Evolutionary conservation across 35 echinoderm and acorn worm species (phyloP).

Genomic region (Lytechinus variegatus): DNA sequence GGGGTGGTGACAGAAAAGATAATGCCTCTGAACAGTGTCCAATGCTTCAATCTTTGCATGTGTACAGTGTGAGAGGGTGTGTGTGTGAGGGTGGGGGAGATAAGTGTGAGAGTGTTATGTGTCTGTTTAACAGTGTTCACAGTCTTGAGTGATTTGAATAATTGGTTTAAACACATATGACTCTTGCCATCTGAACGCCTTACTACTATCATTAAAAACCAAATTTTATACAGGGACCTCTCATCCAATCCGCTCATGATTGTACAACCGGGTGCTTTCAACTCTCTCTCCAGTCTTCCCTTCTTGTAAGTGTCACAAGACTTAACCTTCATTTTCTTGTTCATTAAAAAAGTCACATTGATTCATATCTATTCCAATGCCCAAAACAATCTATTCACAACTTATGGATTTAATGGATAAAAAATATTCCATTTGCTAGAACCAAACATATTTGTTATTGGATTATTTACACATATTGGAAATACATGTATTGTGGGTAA

Average conservation of each 20-base stretch:
- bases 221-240: constrained; percentile 50
- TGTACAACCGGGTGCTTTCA: constrained; percentile 58
- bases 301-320: constrained; percentile 51
- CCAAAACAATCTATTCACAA: neutral
- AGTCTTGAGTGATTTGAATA: too few species aligned
- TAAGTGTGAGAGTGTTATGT: too few species aligned
- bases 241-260: constrained; percentile 47
- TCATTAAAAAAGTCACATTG: neutral
- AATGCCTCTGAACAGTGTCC: too few species aligned
- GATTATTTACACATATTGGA: neutral
- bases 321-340: neutral
- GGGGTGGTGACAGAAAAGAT: too few species aligned
- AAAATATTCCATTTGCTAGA: too few species aligned
- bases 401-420: neutral
- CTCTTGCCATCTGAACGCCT: neutral
- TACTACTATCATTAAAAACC: neutral
- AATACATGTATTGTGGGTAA: too few species aligned
- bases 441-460: too few species aligned
- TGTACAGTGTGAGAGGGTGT: too few species aligned
- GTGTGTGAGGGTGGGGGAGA: too few species aligned
- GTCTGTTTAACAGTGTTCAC: too few species aligned
- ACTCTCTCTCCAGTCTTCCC: constrained; percentile 49
- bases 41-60: too few species aligned
- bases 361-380: neutral
- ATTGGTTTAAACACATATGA: too few species aligned